Conservation (phyloP, 2,888 invertebrate genomes). For the Latheticus oryzae region DNA sequence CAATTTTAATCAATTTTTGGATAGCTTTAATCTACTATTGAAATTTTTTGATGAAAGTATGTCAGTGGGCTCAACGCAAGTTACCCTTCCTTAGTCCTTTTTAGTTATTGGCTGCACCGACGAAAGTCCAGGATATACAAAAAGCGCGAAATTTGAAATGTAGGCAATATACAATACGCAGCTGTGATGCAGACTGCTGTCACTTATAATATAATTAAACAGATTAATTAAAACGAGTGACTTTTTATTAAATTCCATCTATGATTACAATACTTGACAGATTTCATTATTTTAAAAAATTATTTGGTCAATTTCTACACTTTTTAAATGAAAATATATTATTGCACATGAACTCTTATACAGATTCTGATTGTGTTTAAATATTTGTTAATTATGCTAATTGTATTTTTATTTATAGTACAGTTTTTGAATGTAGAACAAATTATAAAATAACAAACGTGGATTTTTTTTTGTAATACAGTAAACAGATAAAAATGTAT, state of each 20-base stretch:
- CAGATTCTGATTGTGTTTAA: conserved; percentile 27
- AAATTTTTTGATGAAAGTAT: conserved; percentile 44
- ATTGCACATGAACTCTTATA: conserved; percentile 32
- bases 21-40: conserved; percentile 15
- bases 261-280: conserved; percentile 19
- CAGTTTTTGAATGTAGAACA: conserved; percentile 14
- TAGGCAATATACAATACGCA: conserved; percentile 53
- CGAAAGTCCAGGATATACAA: conserved; percentile 33
- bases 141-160: conserved; percentile 59
- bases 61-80: conserved; percentile 49
- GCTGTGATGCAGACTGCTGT: too few species aligned
- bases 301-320: conserved; percentile 14
- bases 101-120: conserved; percentile 47
- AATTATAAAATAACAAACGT: conserved; percentile 32
- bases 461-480: conserved; percentile 35
- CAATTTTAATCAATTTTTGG: conserved; percentile 17
- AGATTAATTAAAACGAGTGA: conserved; percentile 5
- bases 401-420: conserved; percentile 31
- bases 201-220: too few species aligned
- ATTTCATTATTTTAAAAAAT: conserved; percentile 20
- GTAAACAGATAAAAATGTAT: conserved; percentile 57
- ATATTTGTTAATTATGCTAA: conserved; percentile 22
- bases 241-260: conserved; percentile 20
- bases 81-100: conserved; percentile 50
- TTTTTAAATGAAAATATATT: conserved; percentile 8